Conservation (phyloP, 1,140 invertebrate species). For the Rhopalosiphum padi region DNA sequence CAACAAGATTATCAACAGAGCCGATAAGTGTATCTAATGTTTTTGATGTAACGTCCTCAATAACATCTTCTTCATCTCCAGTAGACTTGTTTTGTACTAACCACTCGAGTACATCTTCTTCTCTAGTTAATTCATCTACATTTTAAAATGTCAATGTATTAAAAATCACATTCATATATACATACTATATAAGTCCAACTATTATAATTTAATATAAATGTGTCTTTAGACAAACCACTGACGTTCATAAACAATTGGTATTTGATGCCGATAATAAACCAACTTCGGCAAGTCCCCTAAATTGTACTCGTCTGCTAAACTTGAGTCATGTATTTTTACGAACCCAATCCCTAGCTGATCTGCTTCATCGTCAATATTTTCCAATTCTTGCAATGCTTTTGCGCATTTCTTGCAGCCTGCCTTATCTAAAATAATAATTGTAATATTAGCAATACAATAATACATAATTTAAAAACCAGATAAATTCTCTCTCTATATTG, state of each 20-base stretch:
- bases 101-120: constrained; percentile 94
- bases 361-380: constrained; percentile 96
- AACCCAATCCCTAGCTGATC: constrained; percentile 93
- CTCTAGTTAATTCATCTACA: constrained; percentile 84
- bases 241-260: constrained; percentile 94
- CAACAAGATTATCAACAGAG: constrained; percentile 89
- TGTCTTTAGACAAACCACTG: constrained; percentile 63
- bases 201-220: not conserved
- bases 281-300: constrained; percentile 85
- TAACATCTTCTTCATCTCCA: constrained; percentile 90
- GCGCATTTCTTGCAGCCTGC: constrained; percentile 91
- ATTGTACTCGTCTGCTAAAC: constrained; percentile 90
- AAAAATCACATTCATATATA: not conserved
- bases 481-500: not conserved
- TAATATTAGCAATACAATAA: not conserved
- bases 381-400: constrained; percentile 86
- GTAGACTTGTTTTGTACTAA: constrained; percentile 90
- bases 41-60: constrained; percentile 90
- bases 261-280: constrained; percentile 93
- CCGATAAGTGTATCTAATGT: constrained; percentile 86
- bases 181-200: not conserved
- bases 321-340: constrained; percentile 92
- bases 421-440: constrained; percentile 73
- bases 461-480: not conserved
- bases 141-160: not conserved